These are phyloP conservation scores for Catharus bicknelli DNA, from an alignment of 2,113 vertebrate genomes.

Conservation along the genomic window DNA sequence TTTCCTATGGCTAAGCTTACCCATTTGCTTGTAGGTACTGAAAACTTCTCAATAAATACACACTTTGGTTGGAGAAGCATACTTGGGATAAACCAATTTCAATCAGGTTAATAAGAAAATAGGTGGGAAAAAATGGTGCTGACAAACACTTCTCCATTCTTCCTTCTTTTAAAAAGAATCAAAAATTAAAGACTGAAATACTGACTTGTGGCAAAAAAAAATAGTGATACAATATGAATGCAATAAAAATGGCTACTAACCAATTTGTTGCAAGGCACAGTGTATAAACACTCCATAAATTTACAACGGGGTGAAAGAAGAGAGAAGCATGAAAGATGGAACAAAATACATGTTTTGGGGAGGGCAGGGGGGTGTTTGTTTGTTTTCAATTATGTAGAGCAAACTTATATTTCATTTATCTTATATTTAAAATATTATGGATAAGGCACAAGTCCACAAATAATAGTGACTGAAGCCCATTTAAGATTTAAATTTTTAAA, in stretches of 20 bases:
- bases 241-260: neutral
- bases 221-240: neutral
- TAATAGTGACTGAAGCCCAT: neutral
- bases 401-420: neutral
- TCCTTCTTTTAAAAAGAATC: neutral
- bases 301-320: neutral
- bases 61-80: neutral
- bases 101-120: neutral
- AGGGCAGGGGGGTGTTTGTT: neutral
- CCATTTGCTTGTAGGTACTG: neutral
- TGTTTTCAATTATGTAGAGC: neutral
- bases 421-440: neutral
- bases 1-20: neutral
- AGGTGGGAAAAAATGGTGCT: neutral
- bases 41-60: neutral
- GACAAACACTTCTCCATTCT: neutral
- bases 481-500: constrained; percentile 39
- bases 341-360: neutral
- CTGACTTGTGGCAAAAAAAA: neutral
- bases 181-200: neutral
- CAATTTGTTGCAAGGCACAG: neutral
- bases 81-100: neutral
- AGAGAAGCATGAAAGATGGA: neutral
- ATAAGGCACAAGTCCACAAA: neutral
- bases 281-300: neutral